Evolutionary conservation across 1,140 invertebrate genomes (phyloP).

Genomic region (Adelges cooleyi): DNA sequence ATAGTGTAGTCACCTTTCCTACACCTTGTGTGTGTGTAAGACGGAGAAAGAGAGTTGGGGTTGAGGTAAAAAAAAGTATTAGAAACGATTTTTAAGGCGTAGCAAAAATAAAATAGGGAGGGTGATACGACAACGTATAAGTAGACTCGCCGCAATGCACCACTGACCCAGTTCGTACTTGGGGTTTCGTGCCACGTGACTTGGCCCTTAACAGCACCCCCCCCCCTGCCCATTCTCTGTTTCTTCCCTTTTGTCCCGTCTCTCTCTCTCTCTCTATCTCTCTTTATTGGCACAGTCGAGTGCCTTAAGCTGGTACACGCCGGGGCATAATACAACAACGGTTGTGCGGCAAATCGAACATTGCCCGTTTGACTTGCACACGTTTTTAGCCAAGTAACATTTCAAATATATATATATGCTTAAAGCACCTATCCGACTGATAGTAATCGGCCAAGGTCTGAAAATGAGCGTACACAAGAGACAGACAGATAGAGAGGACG

Average conservation of each 20-base stretch:
- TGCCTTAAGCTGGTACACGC: not conserved
- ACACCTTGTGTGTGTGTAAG: too few relatives aligned
- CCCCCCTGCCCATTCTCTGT: too few relatives aligned
- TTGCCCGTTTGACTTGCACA: not conserved
- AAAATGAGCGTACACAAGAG: too few relatives aligned
- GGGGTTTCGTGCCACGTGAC: slow-evolving; percentile 20
- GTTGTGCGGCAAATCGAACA: not conserved
- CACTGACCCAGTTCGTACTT: slow-evolving; percentile 22
- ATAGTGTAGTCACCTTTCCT: not conserved
- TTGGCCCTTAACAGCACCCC: slow-evolving; percentile 4
- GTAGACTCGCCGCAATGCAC: slow-evolving; percentile 24
- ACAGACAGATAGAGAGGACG: too few relatives aligned
- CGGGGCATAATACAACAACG: not conserved
- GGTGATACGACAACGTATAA: slow-evolving; percentile 15
- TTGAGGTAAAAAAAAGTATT: too few relatives aligned
- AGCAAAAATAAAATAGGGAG: too few relatives aligned
- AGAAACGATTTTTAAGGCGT: too few relatives aligned
- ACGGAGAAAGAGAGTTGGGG: not conserved
- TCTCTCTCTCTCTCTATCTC: slow-evolving; percentile 11
- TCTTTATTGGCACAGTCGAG: too few relatives aligned
- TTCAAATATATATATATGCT: too few relatives aligned
- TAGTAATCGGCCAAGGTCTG: not conserved
- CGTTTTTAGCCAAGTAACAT: not conserved
- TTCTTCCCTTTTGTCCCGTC: not conserved
- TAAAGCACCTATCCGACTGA: too few relatives aligned